These are phyloP conservation scores for Mormyrus lacerda DNA, from an alignment of 2,113 vertebrate genomes.

Conservation along the genomic window DNA sequence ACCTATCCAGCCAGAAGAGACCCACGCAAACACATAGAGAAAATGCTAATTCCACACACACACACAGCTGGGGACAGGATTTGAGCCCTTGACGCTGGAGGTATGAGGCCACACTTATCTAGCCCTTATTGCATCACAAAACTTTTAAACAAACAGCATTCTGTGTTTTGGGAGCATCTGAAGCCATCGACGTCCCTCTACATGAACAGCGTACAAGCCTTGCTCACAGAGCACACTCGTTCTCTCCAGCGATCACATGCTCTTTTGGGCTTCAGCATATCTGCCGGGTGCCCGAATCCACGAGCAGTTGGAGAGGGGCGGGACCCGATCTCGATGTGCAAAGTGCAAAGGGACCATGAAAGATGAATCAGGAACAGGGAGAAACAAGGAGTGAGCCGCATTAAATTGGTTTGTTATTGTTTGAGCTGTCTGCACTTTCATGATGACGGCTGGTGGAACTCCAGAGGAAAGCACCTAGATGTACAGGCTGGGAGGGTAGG, in stretches of 20 bases:
- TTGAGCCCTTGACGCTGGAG: not conserved
- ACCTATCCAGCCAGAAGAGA: not conserved
- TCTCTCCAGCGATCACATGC: not conserved
- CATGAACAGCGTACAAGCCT: not conserved
- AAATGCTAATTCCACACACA: not conserved
- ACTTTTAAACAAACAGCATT: not conserved
- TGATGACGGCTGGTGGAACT: constrained; percentile 47
- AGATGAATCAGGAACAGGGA: not conserved
- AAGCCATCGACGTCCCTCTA: not conserved
- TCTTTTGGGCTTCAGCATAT: not conserved
- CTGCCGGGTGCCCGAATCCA: not conserved
- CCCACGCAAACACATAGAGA: not conserved
- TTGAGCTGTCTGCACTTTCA: not conserved
- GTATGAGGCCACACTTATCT: not conserved
- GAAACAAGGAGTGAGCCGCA: not conserved
- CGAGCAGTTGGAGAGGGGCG: not conserved
- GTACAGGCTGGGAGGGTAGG: constrained; percentile 80
- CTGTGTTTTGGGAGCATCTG: not conserved
- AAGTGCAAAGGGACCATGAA: too few species aligned
- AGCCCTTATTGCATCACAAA: not conserved
- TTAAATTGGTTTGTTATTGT: not conserved
- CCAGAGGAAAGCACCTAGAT: constrained; percentile 92
- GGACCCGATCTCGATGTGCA: not conserved
- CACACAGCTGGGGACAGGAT: not conserved
- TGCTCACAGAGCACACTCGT: not conserved